Percentiles rank a stretch among this genome's conserved stretches.
Conservation (phyloP, 2,797 vertebrate genomes). For the Anguilla obscura region DNA sequence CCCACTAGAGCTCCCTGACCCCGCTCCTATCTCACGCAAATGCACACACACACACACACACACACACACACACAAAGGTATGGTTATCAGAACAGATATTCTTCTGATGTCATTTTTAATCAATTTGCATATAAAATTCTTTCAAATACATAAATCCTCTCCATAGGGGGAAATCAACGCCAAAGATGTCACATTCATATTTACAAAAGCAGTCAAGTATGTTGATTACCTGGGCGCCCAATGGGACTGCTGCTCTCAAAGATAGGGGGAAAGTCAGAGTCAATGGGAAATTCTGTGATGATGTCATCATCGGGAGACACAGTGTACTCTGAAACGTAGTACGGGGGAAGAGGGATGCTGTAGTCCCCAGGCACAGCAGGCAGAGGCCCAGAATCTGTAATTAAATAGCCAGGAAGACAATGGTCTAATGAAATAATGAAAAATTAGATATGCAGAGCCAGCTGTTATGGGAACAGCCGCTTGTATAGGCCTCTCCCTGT, state of each 20-base stretch:
- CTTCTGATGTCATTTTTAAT: background rate
- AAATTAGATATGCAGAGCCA: background rate
- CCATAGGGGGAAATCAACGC: background rate
- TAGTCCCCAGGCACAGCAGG: conserved; percentile 36
- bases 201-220: background rate
- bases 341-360: conserved; percentile 41
- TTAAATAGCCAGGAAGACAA: background rate
- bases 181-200: too few species aligned
- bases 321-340: conserved; percentile 43
- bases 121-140: too few species aligned
- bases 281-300: conserved; percentile 37
- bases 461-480: too few species aligned
- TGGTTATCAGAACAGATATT: background rate
- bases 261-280: conserved; percentile 50
- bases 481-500: background rate
- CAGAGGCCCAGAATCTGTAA: conserved; percentile 39
- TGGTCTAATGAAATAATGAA: background rate
- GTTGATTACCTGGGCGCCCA: conserved; percentile 43
- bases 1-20: conserved; percentile 38
- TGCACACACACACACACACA: background rate
- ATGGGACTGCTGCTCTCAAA: conserved; percentile 42
- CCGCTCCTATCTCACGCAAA: conserved; percentile 43
- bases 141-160: background rate
- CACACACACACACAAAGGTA: conserved; percentile 26
- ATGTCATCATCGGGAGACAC: conserved; percentile 34